Percentiles rank a stretch among this genome's conserved stretches.
These are phyloP conservation scores for Lithophane semibrunnea DNA, from an alignment of 2,888 invertebrate species.

Conservation along the genomic window DNA sequence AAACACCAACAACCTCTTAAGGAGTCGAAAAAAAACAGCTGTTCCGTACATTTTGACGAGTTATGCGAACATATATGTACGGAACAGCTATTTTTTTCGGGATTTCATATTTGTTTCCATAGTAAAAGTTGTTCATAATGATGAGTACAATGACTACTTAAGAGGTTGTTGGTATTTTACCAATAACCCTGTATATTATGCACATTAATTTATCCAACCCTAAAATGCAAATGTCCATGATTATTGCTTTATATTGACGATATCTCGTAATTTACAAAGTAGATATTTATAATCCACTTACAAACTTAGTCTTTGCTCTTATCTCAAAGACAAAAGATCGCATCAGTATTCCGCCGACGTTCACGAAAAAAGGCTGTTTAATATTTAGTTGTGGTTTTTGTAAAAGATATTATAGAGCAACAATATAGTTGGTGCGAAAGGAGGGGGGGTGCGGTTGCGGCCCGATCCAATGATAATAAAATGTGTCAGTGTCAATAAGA, in stretches of 20 bases:
- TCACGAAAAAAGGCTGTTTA: constrained; percentile 61
- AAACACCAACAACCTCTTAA: too few species aligned
- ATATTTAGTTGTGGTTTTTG: constrained; percentile 65
- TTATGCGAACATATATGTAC: too few species aligned
- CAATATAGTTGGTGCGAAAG: constrained; percentile 43
- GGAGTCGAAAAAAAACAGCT: too few species aligned
- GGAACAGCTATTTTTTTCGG: too few species aligned
- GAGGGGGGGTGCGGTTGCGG: constrained; percentile 2
- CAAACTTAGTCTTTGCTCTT: constrained; percentile 12
- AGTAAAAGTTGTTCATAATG: too few species aligned
- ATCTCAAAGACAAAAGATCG: constrained; percentile 33
- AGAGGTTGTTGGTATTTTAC: too few species aligned
- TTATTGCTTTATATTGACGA: background rate
- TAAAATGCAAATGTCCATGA: background rate
- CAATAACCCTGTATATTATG: too few species aligned
- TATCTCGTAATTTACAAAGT: background rate
- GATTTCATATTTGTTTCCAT: too few species aligned
- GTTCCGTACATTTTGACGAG: too few species aligned
- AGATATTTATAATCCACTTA: background rate
- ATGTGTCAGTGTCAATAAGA: constrained; percentile 73
- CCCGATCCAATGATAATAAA: constrained; percentile 73
- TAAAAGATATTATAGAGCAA: constrained; percentile 65
- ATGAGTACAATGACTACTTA: too few species aligned
- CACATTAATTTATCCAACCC: background rate
- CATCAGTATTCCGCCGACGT: constrained; percentile 61